Conservation (phyloP, 2,797 vertebrate genomes). For the Tenualosa ilisha region DNA sequence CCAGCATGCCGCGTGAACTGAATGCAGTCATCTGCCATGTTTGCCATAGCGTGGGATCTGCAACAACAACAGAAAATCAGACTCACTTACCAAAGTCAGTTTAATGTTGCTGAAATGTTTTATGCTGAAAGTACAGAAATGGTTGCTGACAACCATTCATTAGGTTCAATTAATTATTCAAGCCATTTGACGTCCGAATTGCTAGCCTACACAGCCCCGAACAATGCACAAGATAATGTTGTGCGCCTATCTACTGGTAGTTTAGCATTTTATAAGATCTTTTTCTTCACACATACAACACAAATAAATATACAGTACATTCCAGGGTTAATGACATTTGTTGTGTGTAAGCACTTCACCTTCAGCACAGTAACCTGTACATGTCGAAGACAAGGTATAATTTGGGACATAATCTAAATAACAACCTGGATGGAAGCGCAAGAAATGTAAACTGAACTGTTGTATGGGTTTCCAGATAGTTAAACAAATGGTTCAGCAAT, state of each 20-base stretch:
- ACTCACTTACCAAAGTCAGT: not conserved
- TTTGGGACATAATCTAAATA: too few species aligned
- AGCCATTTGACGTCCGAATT: too few species aligned
- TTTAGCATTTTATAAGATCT: not conserved
- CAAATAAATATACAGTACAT: not conserved
- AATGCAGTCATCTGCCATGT: conserved; percentile 88
- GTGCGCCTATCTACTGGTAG: not conserved
- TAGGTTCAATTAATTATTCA: too few species aligned
- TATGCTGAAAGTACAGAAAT: not conserved
- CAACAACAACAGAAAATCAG: not conserved
- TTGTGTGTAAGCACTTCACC: too few species aligned
- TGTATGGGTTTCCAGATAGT: not conserved
- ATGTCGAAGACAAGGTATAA: too few species aligned
- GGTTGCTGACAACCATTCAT: not conserved
- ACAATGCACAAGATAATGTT: not conserved
- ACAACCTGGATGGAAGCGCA: too few species aligned
- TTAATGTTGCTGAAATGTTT: not conserved
- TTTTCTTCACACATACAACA: not conserved
- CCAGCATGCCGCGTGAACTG: conserved; percentile 95
- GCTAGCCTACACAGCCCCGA: too few species aligned
- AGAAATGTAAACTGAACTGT: not conserved
- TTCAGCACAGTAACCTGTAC: too few species aligned
- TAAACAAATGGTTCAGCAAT: too few species aligned
- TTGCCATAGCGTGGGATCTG: conserved; percentile 81
- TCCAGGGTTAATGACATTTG: too few species aligned